Percentiles rank a stretch among this genome's conserved stretches.
phyloP scores from a whole-genome alignment of 2,888 invertebrate genomes.

The Brenthis hecate region DNA sequence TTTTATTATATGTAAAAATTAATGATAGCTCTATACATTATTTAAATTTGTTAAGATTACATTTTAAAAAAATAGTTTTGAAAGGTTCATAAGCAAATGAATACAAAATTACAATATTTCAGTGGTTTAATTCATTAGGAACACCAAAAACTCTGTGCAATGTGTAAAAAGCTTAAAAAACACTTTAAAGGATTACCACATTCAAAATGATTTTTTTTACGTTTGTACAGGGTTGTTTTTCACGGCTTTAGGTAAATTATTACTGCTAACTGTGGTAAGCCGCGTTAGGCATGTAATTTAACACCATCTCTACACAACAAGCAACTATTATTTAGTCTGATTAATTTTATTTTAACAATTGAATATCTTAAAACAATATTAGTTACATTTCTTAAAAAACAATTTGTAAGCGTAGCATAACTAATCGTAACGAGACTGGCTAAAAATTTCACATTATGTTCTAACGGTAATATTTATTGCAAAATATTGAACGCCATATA shows the following conservation, averaged over 20 bases:
- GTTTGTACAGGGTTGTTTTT: constrained; percentile 13
- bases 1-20: too few species aligned
- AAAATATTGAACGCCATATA: constrained; percentile 47
- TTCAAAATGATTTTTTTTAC: constrained; percentile 16
- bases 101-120: constrained; percentile 18
- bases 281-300: constrained; percentile 33
- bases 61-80: neutral
- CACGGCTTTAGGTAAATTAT: constrained; percentile 36
- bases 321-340: neutral
- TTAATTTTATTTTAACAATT: neutral
- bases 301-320: neutral
- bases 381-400: neutral
- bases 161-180: constrained; percentile 21
- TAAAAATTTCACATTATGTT: constrained; percentile 22
- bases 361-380: neutral
- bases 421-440: constrained; percentile 4
- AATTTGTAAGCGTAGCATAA: constrained; percentile 3
- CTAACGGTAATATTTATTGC: constrained; percentile 47
- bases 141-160: constrained; percentile 10
- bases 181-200: constrained; percentile 20
- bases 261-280: constrained; percentile 42
- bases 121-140: constrained; percentile 19
- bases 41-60: neutral
- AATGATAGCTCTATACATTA: neutral
- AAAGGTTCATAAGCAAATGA: constrained; percentile 6